Conservation (phyloP, 2,113 vertebrate species). For the Alectura lathami region DNA sequence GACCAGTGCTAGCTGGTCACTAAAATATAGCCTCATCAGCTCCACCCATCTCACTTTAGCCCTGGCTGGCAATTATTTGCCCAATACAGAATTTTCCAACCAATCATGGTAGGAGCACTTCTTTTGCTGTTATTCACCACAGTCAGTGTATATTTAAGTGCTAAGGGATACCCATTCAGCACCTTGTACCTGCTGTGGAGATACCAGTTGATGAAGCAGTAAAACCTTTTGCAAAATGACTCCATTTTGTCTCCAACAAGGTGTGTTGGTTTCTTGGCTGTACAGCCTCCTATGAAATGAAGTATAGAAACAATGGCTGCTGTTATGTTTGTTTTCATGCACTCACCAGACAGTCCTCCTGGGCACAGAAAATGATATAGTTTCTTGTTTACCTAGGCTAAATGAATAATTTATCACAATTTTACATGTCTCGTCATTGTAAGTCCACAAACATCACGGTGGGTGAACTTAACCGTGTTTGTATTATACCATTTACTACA, state of each 20-base stretch:
- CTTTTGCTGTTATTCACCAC: background rate
- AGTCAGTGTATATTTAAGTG: background rate
- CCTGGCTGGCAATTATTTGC: background rate
- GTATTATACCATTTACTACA: background rate
- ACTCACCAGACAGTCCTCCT: background rate
- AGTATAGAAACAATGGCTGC: background rate
- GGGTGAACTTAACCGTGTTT: background rate
- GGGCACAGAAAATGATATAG: background rate
- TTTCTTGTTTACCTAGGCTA: background rate
- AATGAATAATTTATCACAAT: background rate
- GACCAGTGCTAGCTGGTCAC: background rate
- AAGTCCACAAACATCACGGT: background rate
- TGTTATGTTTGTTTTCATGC: accelerated
- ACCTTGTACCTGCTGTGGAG: accelerated
- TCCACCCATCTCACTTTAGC: background rate
- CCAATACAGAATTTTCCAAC: background rate
- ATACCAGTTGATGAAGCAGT: background rate
- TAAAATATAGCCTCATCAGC: background rate
- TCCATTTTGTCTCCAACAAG: too few species aligned
- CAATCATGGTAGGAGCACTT: accelerated
- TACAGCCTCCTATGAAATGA: background rate
- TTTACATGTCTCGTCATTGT: background rate
- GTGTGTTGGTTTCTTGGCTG: background rate
- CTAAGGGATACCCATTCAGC: background rate
- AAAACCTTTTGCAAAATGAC: background rate